These are phyloP conservation scores for Gasteruption jaculator DNA, from an alignment of 2,888 invertebrate species.

Conservation along the genomic window DNA sequence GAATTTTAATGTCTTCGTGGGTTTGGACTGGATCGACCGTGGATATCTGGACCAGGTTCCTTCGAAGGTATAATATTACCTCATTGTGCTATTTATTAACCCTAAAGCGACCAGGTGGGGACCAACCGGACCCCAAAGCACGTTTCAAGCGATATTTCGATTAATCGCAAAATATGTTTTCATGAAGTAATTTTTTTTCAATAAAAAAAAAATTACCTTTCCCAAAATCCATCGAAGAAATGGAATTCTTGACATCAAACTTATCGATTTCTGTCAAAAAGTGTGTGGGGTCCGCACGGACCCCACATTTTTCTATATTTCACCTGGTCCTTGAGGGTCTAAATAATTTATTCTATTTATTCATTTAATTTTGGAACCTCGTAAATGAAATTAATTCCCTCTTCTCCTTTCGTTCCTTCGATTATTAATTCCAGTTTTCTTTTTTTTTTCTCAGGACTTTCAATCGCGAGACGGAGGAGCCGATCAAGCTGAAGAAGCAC, in stretches of 20 bases:
- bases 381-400: too few relatives aligned
- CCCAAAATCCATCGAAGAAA: not conserved
- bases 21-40: conserved; percentile 86
- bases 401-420: too few relatives aligned
- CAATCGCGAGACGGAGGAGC: conserved; percentile 65
- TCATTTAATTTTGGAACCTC: too few relatives aligned
- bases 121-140: too few relatives aligned
- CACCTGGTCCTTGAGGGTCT: too few relatives aligned
- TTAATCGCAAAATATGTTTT: too few relatives aligned
- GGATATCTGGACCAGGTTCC: conserved; percentile 80
- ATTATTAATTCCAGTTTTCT: conserved; percentile 8
- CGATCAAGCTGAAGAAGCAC: conserved; percentile 76
- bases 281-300: too few relatives aligned
- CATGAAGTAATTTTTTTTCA: conserved; percentile 8
- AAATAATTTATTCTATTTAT: conserved; percentile 9
- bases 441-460: conserved; percentile 59
- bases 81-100: conserved; percentile 1
- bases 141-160: too few relatives aligned
- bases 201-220: conserved; percentile 9
- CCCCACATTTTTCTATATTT: too few relatives aligned
- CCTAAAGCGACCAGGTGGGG: too few relatives aligned
- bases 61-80: conserved; percentile 64
- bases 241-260: too few relatives aligned
- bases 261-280: too few relatives aligned
- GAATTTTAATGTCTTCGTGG: conserved; percentile 89